These are phyloP conservation scores for Porites divaricata DNA, from an alignment of 92 coral and sea anemone species.

Conservation along the genomic window DNA sequence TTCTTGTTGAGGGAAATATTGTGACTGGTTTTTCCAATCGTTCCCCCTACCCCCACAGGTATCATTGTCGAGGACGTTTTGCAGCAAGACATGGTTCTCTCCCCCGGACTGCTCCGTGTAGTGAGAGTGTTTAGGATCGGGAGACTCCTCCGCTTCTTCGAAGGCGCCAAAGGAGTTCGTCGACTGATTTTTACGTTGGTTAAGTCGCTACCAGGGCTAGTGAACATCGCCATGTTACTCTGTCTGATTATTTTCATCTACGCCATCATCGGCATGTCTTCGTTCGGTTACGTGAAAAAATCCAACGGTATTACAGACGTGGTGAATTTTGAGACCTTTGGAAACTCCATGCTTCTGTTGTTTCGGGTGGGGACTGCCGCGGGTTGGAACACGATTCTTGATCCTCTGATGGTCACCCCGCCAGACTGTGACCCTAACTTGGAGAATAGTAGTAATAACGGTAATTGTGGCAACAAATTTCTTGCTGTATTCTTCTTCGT, in stretches of 20 bases:
- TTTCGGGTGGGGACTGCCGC: constrained; percentile 99
- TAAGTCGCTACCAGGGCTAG: constrained; percentile 95
- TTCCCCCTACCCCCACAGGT: constrained; percentile 51
- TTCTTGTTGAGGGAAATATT: too few relatives aligned
- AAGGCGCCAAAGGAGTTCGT: constrained; percentile 97
- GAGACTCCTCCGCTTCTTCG: constrained; percentile 93
- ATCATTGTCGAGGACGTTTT: constrained; percentile 85
- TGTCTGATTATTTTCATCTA: constrained; percentile 94
- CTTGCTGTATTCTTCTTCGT: constrained; percentile 95
- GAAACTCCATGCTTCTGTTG: constrained; percentile 84
- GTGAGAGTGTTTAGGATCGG: constrained; percentile 97
- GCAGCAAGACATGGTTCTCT: constrained; percentile 82
- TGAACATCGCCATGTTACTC: constrained; percentile 91
- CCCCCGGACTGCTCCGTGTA: constrained; percentile 97
- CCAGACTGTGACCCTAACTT: constrained; percentile 75
- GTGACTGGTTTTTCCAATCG: background rate
- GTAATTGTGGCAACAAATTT: constrained; percentile 90
- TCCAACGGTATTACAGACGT: constrained; percentile 93
- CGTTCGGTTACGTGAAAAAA: constrained; percentile 95
- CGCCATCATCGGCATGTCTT: constrained; percentile 98
- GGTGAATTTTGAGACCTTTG: constrained; percentile 94
- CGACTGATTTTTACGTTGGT: constrained; percentile 91
- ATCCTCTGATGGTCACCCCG: constrained; percentile 86
- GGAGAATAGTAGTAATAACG: constrained; percentile 37
- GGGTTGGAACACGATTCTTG: constrained; percentile 98